Conservation (phyloP, 2,113 vertebrate genomes). For the Ammodytes dubius region DNA sequence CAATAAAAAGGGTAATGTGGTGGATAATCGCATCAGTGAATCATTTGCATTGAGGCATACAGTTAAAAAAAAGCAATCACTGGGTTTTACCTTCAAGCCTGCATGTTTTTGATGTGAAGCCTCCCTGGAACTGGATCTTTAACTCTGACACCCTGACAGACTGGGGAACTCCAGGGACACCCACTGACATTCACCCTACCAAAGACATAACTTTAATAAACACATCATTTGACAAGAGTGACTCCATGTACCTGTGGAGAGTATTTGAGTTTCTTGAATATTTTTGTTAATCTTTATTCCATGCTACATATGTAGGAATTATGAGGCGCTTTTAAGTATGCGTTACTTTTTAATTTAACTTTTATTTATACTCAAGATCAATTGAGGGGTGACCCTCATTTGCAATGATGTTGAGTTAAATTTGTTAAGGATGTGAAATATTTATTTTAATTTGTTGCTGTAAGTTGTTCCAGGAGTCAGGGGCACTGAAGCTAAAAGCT, state of each 20-base stretch:
- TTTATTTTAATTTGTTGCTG: too few species aligned
- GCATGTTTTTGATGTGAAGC: constrained; percentile 91
- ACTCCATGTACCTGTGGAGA: not conserved
- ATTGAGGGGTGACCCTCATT: too few species aligned
- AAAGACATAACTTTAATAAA: constrained; percentile 3
- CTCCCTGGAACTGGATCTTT: constrained; percentile 95
- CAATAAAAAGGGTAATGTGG: fast-evolving
- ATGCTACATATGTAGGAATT: not conserved
- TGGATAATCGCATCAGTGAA: not conserved
- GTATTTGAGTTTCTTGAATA: not conserved
- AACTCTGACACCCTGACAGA: constrained; percentile 85
- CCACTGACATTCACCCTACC: constrained; percentile 93
- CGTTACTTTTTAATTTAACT: not conserved
- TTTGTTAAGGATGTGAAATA: too few species aligned
- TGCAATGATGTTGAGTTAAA: too few species aligned
- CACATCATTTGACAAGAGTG: too few species aligned
- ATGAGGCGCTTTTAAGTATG: not conserved
- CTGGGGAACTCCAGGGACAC: constrained; percentile 89
- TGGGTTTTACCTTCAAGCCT: constrained; percentile 88
- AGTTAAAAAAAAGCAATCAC: not conserved
- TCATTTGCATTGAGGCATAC: fast-evolving
- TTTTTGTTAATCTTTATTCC: not conserved
- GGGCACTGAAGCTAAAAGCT: too few species aligned
- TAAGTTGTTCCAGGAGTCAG: too few species aligned
- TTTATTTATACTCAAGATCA: too few species aligned